Conservation (phyloP, 2,888 invertebrate species). For the Urechis unicinctus region DNA sequence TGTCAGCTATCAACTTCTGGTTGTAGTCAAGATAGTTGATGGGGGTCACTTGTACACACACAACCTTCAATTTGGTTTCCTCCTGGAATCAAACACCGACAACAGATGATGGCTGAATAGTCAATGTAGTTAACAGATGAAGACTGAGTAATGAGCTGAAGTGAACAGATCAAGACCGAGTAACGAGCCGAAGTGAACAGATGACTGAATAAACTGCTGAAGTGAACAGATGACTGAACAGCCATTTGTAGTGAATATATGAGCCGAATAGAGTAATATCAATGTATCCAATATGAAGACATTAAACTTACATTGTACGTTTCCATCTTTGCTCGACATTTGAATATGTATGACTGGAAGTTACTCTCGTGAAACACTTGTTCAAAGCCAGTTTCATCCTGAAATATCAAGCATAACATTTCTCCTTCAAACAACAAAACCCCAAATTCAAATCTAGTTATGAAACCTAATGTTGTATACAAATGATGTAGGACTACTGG, state of each 20-base stretch:
- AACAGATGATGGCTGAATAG: too few species aligned
- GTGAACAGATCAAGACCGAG: too few species aligned
- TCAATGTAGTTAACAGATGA: too few species aligned
- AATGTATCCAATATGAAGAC: neutral
- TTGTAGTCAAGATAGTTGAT: conserved; percentile 74
- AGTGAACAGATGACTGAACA: too few species aligned
- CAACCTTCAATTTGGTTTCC: conserved; percentile 72
- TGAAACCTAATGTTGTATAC: neutral
- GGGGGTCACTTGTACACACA: conserved; percentile 64
- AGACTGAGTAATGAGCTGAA: too few species aligned
- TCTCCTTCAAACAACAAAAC: neutral
- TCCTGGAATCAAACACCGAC: conserved; percentile 61
- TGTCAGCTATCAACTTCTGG: conserved; percentile 64
- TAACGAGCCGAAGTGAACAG: neutral
- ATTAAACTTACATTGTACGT: conserved; percentile 71
- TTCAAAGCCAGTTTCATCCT: conserved; percentile 62
- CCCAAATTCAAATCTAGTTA: neutral
- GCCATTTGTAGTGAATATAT: too few species aligned
- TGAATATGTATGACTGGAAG: conserved; percentile 76
- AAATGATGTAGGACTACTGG: too few species aligned
- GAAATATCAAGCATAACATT: conserved; percentile 12
- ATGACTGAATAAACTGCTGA: too few species aligned
- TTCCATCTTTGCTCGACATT: conserved; percentile 82
- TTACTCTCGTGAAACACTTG: conserved; percentile 67
- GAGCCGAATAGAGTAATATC: too few species aligned